Base-by-base conservation (phyloP, 2,113 vertebrate genomes). In the Chlorodrepanis virens region DNA sequence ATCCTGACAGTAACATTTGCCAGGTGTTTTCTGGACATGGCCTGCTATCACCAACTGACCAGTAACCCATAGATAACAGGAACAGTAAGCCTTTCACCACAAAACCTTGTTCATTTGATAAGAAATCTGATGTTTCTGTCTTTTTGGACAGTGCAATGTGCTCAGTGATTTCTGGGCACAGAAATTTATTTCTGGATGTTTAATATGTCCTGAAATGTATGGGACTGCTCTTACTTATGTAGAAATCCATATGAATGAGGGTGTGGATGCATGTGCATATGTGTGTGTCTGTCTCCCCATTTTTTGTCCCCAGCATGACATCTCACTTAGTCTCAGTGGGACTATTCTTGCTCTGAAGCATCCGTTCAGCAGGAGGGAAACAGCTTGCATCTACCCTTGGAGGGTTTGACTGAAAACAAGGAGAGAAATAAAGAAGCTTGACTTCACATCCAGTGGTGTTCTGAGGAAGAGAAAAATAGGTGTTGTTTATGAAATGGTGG, bases 1-100 rank as follows among this genome's bases (percentile, higher is more conserved):
- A 86, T 79, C 71, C 57, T 97, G 93, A 80, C 91, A 92, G 82
- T 96, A 60, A 96, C 61, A 11, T 61, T 96, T 93, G 49, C 85
- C 91, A 96, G 93, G 82, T 92, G 67, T 89, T 28, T 76, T 84
- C 74, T 84, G 84, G 78, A 95, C 93, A 89, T 40, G 25, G 22
- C 12, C 29, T 74, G 80, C 93, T 89, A 89, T 96, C 80, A 70
- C 33, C 86, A 88, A 80, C 59, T 97, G 90, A 94, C 60, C 86
- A 95, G 87, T 87, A 97, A 86, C 54, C 64, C 37, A 29, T 6
- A 95, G 92, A 94, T 72, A 95, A 69, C 45, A 56, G 44, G 47
- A 95, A 93, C 68, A 83, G 35, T 56, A 91, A 76, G 59, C 25
- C 53, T 92, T 90, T 95, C 86, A 89, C 40, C 85, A 94, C 13